Base-by-base conservation (phyloP, 2,888 invertebrate species). In the Acutogordius australiensis region DNA sequence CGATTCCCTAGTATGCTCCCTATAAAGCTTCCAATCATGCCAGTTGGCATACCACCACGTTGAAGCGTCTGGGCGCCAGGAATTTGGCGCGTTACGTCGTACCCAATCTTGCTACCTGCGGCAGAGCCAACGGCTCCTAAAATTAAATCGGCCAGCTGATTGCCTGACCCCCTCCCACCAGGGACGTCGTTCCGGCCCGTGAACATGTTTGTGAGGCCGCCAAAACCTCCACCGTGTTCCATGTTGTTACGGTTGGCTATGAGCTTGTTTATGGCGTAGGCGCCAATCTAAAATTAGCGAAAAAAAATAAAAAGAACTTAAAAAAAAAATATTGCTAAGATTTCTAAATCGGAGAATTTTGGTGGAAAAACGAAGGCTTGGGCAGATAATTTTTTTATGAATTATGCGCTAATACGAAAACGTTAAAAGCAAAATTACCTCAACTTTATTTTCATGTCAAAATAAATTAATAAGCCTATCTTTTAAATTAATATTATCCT, bases 281-380 rank as follows among this genome's bases (percentile, higher is more conserved):
- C 51, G 4, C 51, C 51, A 23, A 51, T 51, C 51, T 51, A 23
- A n/a, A n/a, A n/a, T n/a, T n/a, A n/a, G n/a, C n/a, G n/a, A n/a
- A n/a, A n/a, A n/a, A n/a, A n/a, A n/a, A n/a, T n/a, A n/a, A n/a
- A n/a, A n/a, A n/a, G n/a, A n/a, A n/a, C n/a, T n/a, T n/a, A n/a
- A n/a, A n/a, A n/a, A n/a, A n/a, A n/a, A n/a, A n/a, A n/a, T n/a
- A n/a, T n/a, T n/a, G n/a, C n/a, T n/a, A n/a, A n/a, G n/a, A n/a
- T n/a, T n/a, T n/a, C n/a, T n/a, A n/a, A n/a, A n/a, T n/a, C n/a
- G n/a, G n/a, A n/a, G n/a, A n/a, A n/a, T n/a, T n/a, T n/a, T n/a
- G n/a, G n/a, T n/a, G n/a, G n/a, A n/a, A n/a, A n/a, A n/a, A n/a
- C n/a, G n/a, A n/a, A n/a, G n/a, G n/a, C n/a, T n/a, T n/a, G n/a